Evolutionary conservation across 2,888 invertebrate species (phyloP), one percentile per base, ranked within the genome.

Genomic region (Caenorhabditis becei): DNA sequence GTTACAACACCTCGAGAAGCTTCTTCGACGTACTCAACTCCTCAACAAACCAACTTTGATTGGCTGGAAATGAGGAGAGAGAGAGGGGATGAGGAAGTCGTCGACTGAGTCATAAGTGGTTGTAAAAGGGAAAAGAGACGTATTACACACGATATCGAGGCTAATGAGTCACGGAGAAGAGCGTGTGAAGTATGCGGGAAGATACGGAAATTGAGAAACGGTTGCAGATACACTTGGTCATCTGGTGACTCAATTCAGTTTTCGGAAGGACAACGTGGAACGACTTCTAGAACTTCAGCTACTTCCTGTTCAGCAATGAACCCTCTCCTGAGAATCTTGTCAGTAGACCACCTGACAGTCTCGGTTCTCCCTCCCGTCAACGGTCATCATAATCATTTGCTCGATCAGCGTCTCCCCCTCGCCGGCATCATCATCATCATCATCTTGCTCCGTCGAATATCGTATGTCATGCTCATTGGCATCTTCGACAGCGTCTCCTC

Each of bases 391-490:
- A 5, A 2, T 4, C 23, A 23, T 20, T 49, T n/a, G n/a, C n/a
- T n/a, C n/a, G n/a, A n/a, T n/a, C n/a, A n/a, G n/a, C n/a, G n/a
- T 5, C 53, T 53, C 53, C 26, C 24, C 23, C 54, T 54, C 28
- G 8, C 26, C 49, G 44, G 16, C 3, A 11, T 44, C 3, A 11
- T 44, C 49, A 23, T 49, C 49, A 20, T 49, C 49, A 49, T 49
- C 47, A n/a, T 32, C 32, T 10, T 44, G 11, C 35, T 47, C 44
- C 26, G n/a, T 47, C 28, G 56, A 56, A 67, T 67, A 67, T 67
- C 67, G 67, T 67, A 67, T 67, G 67, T 56, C 67, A 67, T 41
- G 37, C 41, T 26, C 41, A 61, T 61, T 26, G 37, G 41, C 41
- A 5, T 24, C 41, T 20, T 23, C 61, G 5, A 23, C 41, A 14